Conservation (phyloP, 2,113 vertebrate species). For the Megalops atlanticus region DNA sequence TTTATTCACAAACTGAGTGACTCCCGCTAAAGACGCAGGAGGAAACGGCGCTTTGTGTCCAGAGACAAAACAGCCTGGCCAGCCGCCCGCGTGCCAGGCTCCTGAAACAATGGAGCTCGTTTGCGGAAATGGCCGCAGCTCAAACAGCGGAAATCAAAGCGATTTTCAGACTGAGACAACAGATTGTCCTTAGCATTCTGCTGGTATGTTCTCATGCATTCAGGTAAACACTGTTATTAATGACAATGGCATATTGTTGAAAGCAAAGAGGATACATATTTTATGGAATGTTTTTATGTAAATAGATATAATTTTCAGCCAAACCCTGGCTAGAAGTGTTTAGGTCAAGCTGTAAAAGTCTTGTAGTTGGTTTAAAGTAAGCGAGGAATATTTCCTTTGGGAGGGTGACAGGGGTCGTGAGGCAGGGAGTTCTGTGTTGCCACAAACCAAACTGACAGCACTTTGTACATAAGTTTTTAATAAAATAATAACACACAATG, state of each 20-base stretch:
- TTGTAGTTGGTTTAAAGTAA: constrained; percentile 29
- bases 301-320: constrained; percentile 14
- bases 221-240: constrained; percentile 27
- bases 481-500: constrained; percentile 34
- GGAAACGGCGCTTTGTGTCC: constrained; percentile 54
- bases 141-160: neutral
- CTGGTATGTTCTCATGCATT: constrained; percentile 21
- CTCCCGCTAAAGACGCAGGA: neutral
- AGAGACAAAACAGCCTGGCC: constrained; percentile 45
- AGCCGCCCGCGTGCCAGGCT: constrained; percentile 28
- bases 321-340: neutral
- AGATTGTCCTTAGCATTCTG: constrained; percentile 7
- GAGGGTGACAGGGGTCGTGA: constrained; percentile 12
- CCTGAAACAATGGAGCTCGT: constrained; percentile 36
- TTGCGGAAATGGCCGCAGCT: constrained; percentile 5
- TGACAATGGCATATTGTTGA: constrained; percentile 12
- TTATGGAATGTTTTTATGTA: constrained; percentile 1
- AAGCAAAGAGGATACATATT: constrained; percentile 13
- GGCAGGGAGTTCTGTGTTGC: constrained; percentile 18
- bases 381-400: constrained; percentile 8
- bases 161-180: neutral
- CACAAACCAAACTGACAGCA: constrained; percentile 48
- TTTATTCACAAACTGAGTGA: neutral
- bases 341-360: constrained; percentile 1
- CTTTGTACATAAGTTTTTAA: constrained; percentile 62